Evolutionary conservation across 2,888 invertebrate genomes (phyloP).

Genomic region (Amiota mariae): DNA sequence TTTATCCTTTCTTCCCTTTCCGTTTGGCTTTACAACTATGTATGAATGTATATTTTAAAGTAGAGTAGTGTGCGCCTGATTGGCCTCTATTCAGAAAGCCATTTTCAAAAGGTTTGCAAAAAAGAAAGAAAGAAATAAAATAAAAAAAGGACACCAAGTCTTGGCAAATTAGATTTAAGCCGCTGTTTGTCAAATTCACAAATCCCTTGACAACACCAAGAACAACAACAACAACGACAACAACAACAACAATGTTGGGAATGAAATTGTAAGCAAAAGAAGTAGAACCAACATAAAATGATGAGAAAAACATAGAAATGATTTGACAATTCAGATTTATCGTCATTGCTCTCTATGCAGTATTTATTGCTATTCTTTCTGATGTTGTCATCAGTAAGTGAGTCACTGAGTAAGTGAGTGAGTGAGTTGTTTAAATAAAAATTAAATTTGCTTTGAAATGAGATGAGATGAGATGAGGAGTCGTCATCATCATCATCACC

Average conservation of each 20-base stretch:
- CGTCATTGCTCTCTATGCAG: background rate
- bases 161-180: constrained; percentile 48
- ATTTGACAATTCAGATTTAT: constrained; percentile 18
- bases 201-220: constrained; percentile 9
- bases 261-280: background rate
- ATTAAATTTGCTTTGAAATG: constrained; percentile 1
- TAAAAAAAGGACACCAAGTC: constrained; percentile 19
- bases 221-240: background rate
- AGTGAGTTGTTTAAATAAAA: constrained; percentile 24
- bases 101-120: background rate
- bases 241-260: background rate
- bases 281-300: background rate
- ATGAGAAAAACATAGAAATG: background rate
- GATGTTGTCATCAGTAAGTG: too few species aligned
- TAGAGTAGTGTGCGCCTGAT: too few species aligned
- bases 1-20: too few species aligned
- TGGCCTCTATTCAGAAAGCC: background rate
- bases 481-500: background rate
- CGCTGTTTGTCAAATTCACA: constrained; percentile 38
- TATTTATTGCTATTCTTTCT: too few species aligned
- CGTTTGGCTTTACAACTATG: too few species aligned
- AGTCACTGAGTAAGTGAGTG: background rate
- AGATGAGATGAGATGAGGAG: background rate
- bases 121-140: background rate
- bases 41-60: too few species aligned